These are phyloP conservation scores for Tenodera sinensis DNA, from an alignment of 2,888 invertebrate species.

Conservation along the genomic window DNA sequence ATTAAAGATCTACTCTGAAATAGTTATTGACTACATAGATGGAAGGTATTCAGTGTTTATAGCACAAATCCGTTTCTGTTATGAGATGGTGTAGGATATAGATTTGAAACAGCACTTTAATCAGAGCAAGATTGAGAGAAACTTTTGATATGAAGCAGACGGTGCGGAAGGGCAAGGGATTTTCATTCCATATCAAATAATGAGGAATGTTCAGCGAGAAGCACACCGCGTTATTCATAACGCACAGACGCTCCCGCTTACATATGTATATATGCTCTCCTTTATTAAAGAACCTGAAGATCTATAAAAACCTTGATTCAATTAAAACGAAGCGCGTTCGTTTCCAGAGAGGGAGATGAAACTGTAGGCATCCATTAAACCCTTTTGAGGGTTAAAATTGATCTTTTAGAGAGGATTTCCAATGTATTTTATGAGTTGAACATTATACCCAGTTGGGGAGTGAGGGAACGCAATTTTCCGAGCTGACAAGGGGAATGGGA, in stretches of 20 bases:
- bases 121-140: not conserved
- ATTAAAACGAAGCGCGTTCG: not conserved
- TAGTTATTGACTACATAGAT: not conserved
- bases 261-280: not conserved
- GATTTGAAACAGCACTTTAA: not conserved
- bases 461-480: constrained; percentile 3
- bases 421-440: constrained; percentile 14
- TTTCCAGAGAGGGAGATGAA: not conserved
- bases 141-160: not conserved
- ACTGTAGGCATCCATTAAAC: constrained; percentile 19
- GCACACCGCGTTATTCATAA: not conserved
- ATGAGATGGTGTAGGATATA: not conserved
- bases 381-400: constrained; percentile 22
- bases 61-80: not conserved
- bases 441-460: not conserved
- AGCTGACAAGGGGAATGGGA: constrained; percentile 7
- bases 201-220: not conserved
- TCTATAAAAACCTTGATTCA: constrained; percentile 1
- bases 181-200: not conserved
- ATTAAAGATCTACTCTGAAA: not conserved
- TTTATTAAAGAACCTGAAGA: constrained; percentile 1
- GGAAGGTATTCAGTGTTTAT: not conserved
- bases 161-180: not conserved
- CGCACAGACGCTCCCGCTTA: not conserved
- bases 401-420: constrained; percentile 20